These are phyloP conservation scores for Hyposoter didymator DNA, from an alignment of 2,888 invertebrate genomes.

Conservation along the genomic window DNA sequence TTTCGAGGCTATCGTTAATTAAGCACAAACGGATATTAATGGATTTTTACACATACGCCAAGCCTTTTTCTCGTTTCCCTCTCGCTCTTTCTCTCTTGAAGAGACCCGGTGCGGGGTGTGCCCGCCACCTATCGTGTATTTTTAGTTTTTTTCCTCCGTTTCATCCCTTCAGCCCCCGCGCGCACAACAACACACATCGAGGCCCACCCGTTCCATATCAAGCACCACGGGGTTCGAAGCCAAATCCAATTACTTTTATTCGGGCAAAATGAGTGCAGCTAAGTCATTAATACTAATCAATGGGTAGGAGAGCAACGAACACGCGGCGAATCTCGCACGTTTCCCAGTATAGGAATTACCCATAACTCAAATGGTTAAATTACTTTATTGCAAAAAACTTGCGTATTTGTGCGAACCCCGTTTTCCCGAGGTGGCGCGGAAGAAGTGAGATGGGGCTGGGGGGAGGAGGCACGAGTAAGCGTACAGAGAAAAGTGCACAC, in stretches of 20 bases:
- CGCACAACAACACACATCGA: conserved; percentile 66
- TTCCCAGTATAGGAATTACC: conserved; percentile 81
- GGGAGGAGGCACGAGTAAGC: conserved; percentile 38
- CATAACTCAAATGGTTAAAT: conserved; percentile 84
- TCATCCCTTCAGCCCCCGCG: conserved; percentile 18
- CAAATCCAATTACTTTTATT: conserved; percentile 85
- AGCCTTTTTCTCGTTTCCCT: conserved; percentile 44
- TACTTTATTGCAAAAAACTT: conserved; percentile 84
- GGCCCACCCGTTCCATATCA: conserved; percentile 62
- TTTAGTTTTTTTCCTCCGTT: conserved; percentile 34
- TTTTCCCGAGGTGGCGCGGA: conserved; percentile 62
- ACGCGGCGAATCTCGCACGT: conserved; percentile 50
- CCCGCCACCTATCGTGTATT: conserved; percentile 44
- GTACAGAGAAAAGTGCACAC: conserved; percentile 53
- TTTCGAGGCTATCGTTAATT: conserved; percentile 82
- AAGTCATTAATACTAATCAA: conserved; percentile 85
- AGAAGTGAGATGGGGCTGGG: neutral
- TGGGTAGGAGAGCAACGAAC: conserved; percentile 74
- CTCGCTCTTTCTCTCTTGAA: conserved; percentile 38
- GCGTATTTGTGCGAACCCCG: conserved; percentile 77
- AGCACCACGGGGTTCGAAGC: conserved; percentile 80
- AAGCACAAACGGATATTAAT: conserved; percentile 84
- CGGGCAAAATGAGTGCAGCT: conserved; percentile 84
- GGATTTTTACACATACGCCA: conserved; percentile 83
- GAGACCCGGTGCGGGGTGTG: conserved; percentile 35